These are phyloP conservation scores for Fabriciana adippe DNA, from an alignment of 2,888 invertebrate genomes.

Conservation along the genomic window DNA sequence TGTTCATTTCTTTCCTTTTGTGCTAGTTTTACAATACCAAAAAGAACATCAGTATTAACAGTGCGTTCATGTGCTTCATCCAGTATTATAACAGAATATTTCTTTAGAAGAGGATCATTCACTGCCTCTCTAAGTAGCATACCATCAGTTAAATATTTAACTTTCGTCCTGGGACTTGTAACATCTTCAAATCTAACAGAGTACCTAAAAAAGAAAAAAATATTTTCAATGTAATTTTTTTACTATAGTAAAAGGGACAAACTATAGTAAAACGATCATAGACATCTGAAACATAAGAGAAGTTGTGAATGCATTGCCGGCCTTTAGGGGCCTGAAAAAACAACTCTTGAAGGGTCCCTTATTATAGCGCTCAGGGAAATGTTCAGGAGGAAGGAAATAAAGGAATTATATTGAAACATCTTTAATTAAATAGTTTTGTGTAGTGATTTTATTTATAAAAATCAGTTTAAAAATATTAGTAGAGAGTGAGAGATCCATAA, in stretches of 20 bases:
- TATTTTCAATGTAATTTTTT: not conserved
- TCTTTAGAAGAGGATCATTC: constrained; percentile 86
- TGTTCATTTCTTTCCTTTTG: constrained; percentile 87
- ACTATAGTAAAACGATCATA: too few relatives aligned
- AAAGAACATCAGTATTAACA: constrained; percentile 95
- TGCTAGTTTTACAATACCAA: constrained; percentile 95
- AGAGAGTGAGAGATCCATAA: too few relatives aligned
- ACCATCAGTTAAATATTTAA: constrained; percentile 97
- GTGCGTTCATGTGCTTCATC: constrained; percentile 99
- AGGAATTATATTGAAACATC: not conserved
- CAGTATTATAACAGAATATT: constrained; percentile 92
- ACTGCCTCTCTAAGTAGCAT: constrained; percentile 96
- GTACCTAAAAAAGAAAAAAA: constrained; percentile 77
- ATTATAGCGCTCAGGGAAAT: too few relatives aligned
- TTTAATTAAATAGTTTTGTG: not conserved
- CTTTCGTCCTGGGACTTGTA: constrained; percentile 89
- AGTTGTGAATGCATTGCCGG: too few relatives aligned
- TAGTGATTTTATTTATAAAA: too few relatives aligned
- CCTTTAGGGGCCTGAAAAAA: too few relatives aligned
- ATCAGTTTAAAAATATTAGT: too few relatives aligned
- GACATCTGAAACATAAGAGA: too few relatives aligned
- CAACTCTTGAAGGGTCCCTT: too few relatives aligned
- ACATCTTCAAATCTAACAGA: constrained; percentile 96
- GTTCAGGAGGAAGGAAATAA: too few relatives aligned
- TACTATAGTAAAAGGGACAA: too few relatives aligned